A percentile compares a stretch with the other conserved stretches of the same genome.
Evolutionary conservation across 2,797 vertebrate genomes (phyloP).

Genomic region (Antrozous pallidus): DNA sequence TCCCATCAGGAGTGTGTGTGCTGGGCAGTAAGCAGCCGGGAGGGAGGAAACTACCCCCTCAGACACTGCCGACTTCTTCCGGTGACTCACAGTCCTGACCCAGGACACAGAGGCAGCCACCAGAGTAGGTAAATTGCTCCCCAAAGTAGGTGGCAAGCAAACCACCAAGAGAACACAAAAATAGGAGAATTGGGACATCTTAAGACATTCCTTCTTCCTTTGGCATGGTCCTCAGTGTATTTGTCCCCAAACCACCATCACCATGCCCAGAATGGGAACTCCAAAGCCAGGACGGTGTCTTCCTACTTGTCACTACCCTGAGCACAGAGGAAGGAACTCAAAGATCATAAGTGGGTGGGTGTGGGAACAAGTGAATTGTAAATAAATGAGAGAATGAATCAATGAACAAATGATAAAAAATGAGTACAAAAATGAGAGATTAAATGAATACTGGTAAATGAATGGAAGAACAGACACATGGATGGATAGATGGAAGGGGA

Average conservation of each 20-base stretch:
- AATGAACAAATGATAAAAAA: background rate
- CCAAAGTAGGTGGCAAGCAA: background rate
- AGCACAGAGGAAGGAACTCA: background rate
- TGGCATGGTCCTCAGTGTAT: background rate
- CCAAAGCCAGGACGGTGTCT: background rate
- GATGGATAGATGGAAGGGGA: background rate
- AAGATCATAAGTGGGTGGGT: background rate
- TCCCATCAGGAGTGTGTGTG: too few species aligned
- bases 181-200: background rate
- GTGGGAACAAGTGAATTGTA: background rate
- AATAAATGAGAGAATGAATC: background rate
- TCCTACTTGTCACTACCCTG: background rate
- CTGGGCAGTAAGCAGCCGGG: background rate
- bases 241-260: background rate
- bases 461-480: background rate
- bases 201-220: background rate
- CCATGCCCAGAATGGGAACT: background rate
- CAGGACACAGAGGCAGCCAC: background rate
- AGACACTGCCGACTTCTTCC: background rate
- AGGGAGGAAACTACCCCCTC: background rate
- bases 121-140: background rate
- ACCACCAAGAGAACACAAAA: background rate
- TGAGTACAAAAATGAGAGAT: background rate
- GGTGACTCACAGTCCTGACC: fast-evolving
- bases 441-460: background rate